These are phyloP conservation scores for Glomeris maerens DNA, from an alignment of 1,140 invertebrate species.

Conservation along the genomic window DNA sequence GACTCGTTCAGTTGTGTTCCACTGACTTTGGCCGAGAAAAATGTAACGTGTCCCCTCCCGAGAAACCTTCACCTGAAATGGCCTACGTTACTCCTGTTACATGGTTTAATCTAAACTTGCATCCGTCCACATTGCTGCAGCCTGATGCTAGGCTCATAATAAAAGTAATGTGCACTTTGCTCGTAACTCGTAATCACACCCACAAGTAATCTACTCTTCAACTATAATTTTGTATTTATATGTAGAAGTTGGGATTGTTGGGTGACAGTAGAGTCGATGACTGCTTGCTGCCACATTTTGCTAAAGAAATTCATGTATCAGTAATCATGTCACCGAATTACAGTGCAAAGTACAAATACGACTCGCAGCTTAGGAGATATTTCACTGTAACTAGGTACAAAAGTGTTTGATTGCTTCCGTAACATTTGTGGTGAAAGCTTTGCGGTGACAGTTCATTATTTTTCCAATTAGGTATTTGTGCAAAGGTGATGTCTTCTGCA, in stretches of 20 bases:
- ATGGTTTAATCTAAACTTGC: constrained; percentile 9
- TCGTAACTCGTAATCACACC: no score
- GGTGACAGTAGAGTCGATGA: not conserved
- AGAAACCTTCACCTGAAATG: not conserved
- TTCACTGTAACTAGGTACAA: not conserved
- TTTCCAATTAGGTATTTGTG: not conserved
- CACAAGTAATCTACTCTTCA: not conserved
- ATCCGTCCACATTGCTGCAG: not conserved
- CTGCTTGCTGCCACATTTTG: not conserved
- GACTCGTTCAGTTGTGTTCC: not conserved
- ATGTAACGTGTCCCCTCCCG: not conserved
- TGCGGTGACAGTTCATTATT: not conserved
- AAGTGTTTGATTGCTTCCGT: not conserved
- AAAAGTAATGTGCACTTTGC: no score
- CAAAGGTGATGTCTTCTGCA: constrained; percentile 1
- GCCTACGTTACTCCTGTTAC: constrained; percentile 17
- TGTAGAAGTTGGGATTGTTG: not conserved
- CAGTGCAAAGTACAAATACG: not conserved
- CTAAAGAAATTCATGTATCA: not conserved
- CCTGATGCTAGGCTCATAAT: not conserved
- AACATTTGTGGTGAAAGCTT: not conserved
- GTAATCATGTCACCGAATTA: not conserved
- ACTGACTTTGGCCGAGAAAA: not conserved
- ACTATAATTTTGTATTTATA: not conserved
- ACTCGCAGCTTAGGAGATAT: not conserved